Conservation (phyloP, 1,140 invertebrate genomes). For the Leptoteleia sp. region DNA sequence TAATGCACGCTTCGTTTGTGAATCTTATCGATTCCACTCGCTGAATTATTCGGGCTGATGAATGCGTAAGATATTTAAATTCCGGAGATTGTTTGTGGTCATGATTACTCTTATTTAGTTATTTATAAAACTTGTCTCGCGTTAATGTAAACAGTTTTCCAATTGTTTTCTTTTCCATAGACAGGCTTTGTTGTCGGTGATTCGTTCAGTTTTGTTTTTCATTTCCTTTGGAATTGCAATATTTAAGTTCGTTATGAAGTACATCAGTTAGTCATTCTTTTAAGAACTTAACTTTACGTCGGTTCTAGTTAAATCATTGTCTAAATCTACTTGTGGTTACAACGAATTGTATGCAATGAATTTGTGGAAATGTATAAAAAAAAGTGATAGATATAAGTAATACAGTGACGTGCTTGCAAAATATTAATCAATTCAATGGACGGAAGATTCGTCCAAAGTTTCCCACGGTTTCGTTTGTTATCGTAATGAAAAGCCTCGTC, state of each 20-base stretch:
- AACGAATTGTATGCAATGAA: too few relatives aligned
- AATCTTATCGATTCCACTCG: slow-evolving; percentile 40
- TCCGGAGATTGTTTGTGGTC: slow-evolving; percentile 1
- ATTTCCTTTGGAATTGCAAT: too few relatives aligned
- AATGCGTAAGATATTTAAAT: slow-evolving; percentile 16
- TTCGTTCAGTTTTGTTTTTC: too few relatives aligned
- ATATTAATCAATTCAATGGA: slow-evolving; percentile 19
- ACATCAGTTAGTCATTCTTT: too few relatives aligned
- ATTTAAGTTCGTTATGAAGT: too few relatives aligned
- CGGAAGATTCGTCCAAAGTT: slow-evolving; percentile 1
- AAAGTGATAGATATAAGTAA: not conserved
- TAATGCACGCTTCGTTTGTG: slow-evolving; percentile 36
- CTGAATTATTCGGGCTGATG: slow-evolving; percentile 37
- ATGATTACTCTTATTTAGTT: slow-evolving; percentile 1
- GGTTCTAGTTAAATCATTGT: too few relatives aligned
- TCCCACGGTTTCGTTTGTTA: slow-evolving; percentile 11
- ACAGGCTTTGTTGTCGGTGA: not conserved
- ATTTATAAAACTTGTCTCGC: not conserved
- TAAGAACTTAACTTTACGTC: too few relatives aligned
- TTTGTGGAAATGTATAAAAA: too few relatives aligned
- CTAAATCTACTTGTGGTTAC: too few relatives aligned
- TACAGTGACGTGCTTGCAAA: not conserved
- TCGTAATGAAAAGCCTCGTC: slow-evolving; percentile 16
- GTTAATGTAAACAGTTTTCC: not conserved
- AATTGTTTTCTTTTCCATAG: not conserved